Conservation (phyloP, 2,797 vertebrate genomes). For the Melanotaenia boesemani region DNA sequence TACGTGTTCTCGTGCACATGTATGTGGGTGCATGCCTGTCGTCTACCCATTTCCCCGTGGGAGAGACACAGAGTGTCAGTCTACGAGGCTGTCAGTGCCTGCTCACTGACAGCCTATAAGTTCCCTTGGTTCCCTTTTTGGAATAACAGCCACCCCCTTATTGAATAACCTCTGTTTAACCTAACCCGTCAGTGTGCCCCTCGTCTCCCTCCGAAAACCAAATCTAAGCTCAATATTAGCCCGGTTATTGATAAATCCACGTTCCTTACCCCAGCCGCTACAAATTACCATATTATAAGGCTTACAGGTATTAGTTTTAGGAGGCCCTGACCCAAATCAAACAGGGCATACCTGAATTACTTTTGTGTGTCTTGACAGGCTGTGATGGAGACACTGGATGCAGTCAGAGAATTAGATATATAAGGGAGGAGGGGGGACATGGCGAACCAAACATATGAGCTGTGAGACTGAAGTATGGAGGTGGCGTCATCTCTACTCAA, state of each 20-base stretch:
- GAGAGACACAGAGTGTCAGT: constrained; percentile 78
- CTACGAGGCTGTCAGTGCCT: constrained; percentile 82
- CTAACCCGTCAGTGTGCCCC: constrained; percentile 64
- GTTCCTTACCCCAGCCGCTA: constrained; percentile 78
- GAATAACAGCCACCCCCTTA: constrained; percentile 81
- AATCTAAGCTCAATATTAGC: constrained; percentile 74
- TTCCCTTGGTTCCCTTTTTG: constrained; percentile 71
- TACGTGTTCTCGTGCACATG: constrained; percentile 44
- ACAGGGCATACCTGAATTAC: constrained; percentile 60
- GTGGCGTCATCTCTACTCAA: constrained; percentile 69
- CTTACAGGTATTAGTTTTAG: constrained; percentile 82
- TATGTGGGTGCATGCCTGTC: constrained; percentile 61
- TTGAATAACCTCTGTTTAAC: constrained; percentile 81
- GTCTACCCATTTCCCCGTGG: constrained; percentile 62
- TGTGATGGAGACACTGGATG: constrained; percentile 65
- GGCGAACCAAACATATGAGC: constrained; percentile 41
- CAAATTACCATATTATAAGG: constrained; percentile 83
- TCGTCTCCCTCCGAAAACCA: constrained; percentile 63
- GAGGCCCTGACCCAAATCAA: constrained; percentile 75
- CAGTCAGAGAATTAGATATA: constrained; percentile 57
- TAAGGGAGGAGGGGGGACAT: constrained; percentile 7
- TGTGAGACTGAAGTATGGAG: constrained; percentile 33
- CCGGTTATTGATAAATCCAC: constrained; percentile 80
- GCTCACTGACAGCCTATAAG: constrained; percentile 82
- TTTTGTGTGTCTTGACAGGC: constrained; percentile 64